Base-by-base conservation (phyloP, 1,140 invertebrate species). In the Drosophila kohkoa region DNA sequence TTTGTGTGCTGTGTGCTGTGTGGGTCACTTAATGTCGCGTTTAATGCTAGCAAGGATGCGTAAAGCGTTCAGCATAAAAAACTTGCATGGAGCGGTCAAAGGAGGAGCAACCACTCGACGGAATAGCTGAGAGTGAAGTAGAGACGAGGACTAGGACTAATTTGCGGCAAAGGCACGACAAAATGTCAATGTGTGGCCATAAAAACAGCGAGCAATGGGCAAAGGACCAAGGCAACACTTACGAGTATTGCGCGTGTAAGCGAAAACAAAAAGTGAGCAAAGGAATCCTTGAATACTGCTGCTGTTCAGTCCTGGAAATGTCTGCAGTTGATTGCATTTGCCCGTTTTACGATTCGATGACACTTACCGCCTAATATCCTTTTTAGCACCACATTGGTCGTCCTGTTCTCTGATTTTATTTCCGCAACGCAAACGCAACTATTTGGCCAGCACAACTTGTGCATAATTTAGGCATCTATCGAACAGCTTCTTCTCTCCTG, bases 311-410 rank as follows among this genome's bases (percentile, higher is more conserved):
- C 46, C 43, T 49, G 11, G 46, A 43, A 68, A 89, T 75, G 81
- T 89, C 85, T 89, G 85, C 85, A 90, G 73, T 89, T 89, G 75
- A 89, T 89, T 85, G 81, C 81, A 90, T 79, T 79, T 69, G 71
- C 15, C 57, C 65, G 69, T 81, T 85, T 89, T 89, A 89, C 78
- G 85, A 90, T 89, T 89, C 74, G 78, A 89, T 72, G 86, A 89
- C 75, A 89, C 85, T 89, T 85, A 71, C 68, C 28, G 55, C 51
- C 86, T 89, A 89, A 89, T 89, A 85, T 89, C 78, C 81, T 75
- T 89, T 88, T 88, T 81, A 79, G 74, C 68, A 77, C 74, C 73
- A 45, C 15, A 57, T 10, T 20, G 16, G 32, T 41, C 8, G 30
- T 57, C 7, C 35, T 20, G 54, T 8, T 32, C 54, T 71, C 41